A percentile compares a stretch with the other conserved stretches of the same genome.
These are phyloP conservation scores for Drosophila dives DNA, from an alignment of 2,888 invertebrate species.

Conservation along the genomic window DNA sequence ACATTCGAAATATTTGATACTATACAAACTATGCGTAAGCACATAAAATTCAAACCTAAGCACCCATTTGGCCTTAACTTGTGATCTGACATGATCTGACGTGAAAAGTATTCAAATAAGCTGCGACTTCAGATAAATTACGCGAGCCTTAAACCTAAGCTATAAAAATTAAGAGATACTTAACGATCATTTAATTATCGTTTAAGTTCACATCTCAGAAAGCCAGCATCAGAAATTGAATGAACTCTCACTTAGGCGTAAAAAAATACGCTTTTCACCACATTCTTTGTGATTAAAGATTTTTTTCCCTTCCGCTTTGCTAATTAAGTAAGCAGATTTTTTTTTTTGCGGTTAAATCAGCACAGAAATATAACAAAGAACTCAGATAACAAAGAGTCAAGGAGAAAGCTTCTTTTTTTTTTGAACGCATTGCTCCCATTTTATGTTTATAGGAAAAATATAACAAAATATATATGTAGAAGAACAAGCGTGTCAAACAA, in stretches of 20 bases:
- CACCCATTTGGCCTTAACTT: not conserved
- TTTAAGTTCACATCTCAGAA: not conserved
- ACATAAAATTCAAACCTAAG: not conserved
- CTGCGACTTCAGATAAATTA: not conserved
- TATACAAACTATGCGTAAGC: not conserved
- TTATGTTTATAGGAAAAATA: not conserved
- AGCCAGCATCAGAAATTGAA: not conserved
- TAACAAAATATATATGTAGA: not conserved
- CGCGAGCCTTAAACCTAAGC: not conserved
- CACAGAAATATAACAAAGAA: not conserved
- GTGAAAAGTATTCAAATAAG: not conserved
- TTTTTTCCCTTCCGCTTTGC: not conserved
- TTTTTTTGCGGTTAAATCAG: not conserved
- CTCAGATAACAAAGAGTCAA: not conserved
- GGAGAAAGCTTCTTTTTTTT: not conserved
- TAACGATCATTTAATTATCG: not conserved
- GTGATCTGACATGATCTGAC: not conserved
- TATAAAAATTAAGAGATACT: not conserved
- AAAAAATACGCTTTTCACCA: not conserved
- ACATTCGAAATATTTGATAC: not conserved
- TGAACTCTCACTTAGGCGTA: not conserved
- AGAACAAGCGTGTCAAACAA: not conserved
- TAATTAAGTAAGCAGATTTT: not conserved
- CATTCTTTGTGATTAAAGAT: not conserved
- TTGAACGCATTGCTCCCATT: constrained; percentile 16